These are phyloP conservation scores for Amblyraja radiata DNA, from an alignment of 2,797 vertebrate species.

Conservation along the genomic window DNA sequence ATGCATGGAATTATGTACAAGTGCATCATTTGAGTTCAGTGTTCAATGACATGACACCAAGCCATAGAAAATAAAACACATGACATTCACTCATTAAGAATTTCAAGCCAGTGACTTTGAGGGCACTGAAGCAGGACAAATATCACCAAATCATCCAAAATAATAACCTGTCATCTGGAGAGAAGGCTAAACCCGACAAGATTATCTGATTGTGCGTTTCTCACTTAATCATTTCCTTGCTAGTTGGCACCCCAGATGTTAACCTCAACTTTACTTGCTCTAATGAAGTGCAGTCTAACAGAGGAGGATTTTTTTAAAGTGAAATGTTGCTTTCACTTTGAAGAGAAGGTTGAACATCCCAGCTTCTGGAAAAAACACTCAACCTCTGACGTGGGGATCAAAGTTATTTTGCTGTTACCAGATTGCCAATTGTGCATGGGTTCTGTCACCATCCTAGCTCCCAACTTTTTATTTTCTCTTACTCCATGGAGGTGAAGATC, in stretches of 20 bases:
- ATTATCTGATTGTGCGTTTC: not conserved
- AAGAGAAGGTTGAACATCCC: not conserved
- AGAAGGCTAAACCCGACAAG: not conserved
- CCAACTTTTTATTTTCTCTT: not conserved
- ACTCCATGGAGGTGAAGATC: not conserved
- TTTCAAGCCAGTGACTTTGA: not conserved
- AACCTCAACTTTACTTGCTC: not conserved
- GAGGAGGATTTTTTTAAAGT: not conserved
- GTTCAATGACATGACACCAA: not conserved
- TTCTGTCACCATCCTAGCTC: not conserved
- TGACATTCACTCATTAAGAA: not conserved
- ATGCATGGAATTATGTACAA: too few species aligned
- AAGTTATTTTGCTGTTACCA: not conserved
- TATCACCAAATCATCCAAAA: not conserved
- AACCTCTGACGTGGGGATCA: not conserved
- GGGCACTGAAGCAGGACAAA: not conserved
- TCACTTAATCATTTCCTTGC: not conserved
- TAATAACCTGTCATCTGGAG: not conserved
- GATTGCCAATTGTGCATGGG: not conserved
- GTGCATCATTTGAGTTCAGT: not conserved
- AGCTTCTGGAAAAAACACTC: too few species aligned
- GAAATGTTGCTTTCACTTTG: not conserved
- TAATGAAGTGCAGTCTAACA: not conserved
- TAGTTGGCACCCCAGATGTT: not conserved
- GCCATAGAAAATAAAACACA: not conserved